Evolutionary conservation across 2,888 invertebrate species (phyloP).

Genomic region (Conops quadrifasciatus): DNA sequence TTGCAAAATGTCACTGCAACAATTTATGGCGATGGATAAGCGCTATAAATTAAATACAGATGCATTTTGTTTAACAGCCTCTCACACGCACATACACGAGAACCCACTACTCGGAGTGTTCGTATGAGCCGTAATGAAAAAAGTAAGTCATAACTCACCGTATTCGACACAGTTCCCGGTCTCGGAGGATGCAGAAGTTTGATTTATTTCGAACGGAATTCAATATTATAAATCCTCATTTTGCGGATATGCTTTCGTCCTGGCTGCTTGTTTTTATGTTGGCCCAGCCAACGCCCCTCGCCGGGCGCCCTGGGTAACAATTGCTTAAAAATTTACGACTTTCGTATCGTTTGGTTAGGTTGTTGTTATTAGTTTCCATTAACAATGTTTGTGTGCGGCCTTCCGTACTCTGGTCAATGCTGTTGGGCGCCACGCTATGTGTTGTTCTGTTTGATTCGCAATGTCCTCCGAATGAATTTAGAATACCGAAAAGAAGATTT

Average conservation of each 20-base stretch:
- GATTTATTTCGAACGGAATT: conserved; percentile 53
- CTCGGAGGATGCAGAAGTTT: conserved; percentile 40
- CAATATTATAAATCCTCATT: conserved; percentile 50
- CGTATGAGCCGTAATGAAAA: conserved; percentile 2
- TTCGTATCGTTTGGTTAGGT: neutral
- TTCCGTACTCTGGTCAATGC: too few species aligned
- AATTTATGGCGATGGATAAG: conserved; percentile 50
- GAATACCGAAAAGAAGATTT: too few species aligned
- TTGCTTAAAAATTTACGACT: too few species aligned
- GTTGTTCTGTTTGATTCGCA: too few species aligned
- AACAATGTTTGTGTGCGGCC: too few species aligned
- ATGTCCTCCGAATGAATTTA: too few species aligned
- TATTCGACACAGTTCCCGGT: conserved; percentile 1
- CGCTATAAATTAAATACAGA: conserved; percentile 44
- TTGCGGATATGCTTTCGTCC: conserved; percentile 38
- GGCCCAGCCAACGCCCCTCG: too few species aligned
- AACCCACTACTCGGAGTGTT: conserved; percentile 28
- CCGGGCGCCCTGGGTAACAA: too few species aligned
- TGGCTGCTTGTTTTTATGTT: neutral
- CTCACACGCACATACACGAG: conserved; percentile 22
- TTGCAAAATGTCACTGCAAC: conserved; percentile 47
- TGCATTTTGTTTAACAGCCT: conserved; percentile 44
- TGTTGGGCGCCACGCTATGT: too few species aligned
- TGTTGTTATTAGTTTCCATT: neutral
- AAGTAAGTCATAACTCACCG: conserved; percentile 29